Evolutionary conservation across 2,888 invertebrate genomes (phyloP).

Genomic region (Watsonalla binaria): DNA sequence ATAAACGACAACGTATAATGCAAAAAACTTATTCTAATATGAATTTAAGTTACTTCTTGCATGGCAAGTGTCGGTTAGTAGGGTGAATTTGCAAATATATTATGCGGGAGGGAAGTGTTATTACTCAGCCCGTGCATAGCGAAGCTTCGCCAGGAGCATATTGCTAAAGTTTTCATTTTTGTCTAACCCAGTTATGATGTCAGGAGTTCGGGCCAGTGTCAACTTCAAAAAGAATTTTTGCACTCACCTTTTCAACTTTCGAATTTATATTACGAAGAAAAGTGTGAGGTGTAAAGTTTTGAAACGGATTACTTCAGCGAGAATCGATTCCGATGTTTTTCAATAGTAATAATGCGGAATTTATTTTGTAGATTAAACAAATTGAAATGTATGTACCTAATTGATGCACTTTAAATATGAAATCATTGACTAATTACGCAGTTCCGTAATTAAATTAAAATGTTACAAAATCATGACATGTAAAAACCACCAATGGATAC

Average conservation of each 20-base stretch:
- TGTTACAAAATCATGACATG: neutral
- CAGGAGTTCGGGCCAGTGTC: conserved; percentile 43
- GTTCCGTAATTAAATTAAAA: neutral
- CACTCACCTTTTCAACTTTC: conserved; percentile 46
- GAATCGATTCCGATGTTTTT: no score
- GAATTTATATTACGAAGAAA: conserved; percentile 37
- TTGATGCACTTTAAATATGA: no score
- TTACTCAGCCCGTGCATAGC: conserved; percentile 49
- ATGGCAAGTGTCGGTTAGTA: conserved; percentile 26
- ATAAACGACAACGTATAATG: neutral
- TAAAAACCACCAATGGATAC: neutral
- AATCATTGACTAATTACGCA: no score
- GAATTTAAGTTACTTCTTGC: conserved; percentile 17
- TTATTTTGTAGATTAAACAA: no score
- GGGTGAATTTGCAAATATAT: conserved; percentile 50
- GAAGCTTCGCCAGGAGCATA: conserved; percentile 52
- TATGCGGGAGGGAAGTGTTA: conserved; percentile 44
- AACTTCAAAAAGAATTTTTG: conserved; percentile 51
- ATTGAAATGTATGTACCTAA: no score
- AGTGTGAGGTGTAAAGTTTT: conserved; percentile 19
- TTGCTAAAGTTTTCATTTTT: conserved; percentile 72
- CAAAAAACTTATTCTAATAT: conserved; percentile 19
- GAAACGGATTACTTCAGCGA: no score
- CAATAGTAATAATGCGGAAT: no score
- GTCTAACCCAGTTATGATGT: conserved; percentile 65